Evolutionary conservation across 2,888 invertebrate genomes (phyloP).

Genomic region (Cheilosia soror): DNA sequence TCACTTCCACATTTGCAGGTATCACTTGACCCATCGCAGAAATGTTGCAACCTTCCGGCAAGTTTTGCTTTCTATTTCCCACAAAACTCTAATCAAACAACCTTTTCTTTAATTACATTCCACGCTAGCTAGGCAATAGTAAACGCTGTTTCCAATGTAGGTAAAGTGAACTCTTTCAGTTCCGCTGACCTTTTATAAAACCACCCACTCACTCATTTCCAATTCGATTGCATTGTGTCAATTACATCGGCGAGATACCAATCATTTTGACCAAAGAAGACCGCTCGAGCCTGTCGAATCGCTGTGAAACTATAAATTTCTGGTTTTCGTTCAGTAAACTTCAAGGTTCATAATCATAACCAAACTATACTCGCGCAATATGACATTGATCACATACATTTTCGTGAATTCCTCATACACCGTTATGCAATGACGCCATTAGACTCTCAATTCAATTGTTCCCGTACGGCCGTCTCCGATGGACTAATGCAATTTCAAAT

Average conservation of each 20-base stretch:
- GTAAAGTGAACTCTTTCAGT: no score
- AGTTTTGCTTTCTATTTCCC: no score
- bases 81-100: no score
- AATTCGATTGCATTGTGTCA: neutral
- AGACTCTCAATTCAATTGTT: conserved; percentile 46
- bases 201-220: neutral
- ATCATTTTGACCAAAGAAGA: neutral
- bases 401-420: conserved; percentile 22
- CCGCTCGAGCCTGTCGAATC: neutral
- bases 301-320: neutral
- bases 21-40: no score
- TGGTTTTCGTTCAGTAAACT: neutral
- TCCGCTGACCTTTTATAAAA: no score
- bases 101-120: no score
- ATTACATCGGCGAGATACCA: neutral
- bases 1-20: no score
- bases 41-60: no score
- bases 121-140: no score
- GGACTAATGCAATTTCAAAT: conserved; percentile 52
- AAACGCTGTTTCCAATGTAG: no score
- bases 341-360: neutral
- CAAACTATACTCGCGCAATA: neutral
- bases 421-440: conserved; percentile 50
- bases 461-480: conserved; percentile 7
- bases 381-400: conserved; percentile 23